Evolutionary conservation across 2,113 vertebrate species (phyloP).

Genomic region (Epinephelus moara): DNA sequence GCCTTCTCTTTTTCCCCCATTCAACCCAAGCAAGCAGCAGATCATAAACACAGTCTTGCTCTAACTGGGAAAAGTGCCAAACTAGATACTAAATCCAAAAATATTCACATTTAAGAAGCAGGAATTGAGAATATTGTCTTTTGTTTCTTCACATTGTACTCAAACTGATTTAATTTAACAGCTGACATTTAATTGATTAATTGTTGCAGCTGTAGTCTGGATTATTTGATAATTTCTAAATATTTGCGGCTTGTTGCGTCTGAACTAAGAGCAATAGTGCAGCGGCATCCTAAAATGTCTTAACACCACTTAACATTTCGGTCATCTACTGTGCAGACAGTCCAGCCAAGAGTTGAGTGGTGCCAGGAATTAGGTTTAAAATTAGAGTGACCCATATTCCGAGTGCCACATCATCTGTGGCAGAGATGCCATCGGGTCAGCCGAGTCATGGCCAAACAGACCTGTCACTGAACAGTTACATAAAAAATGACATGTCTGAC

Average conservation of each 20-base stretch:
- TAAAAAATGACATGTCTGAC: conserved; percentile 33
- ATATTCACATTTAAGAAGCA: no score
- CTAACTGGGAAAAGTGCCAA: neutral
- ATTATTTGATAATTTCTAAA: neutral
- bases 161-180: no score
- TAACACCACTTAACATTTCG: conserved; percentile 64
- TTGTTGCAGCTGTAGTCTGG: no score
- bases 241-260: conserved; percentile 8
- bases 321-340: conserved; percentile 60
- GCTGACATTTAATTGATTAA: no score
- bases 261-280: neutral
- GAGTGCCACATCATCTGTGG: conserved; percentile 66
- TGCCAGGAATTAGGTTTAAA: conserved; percentile 80
- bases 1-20: neutral
- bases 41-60: neutral
- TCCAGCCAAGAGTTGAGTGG: conserved; percentile 58
- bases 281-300: conserved; percentile 46
- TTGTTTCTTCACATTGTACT: no score
- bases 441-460: conserved; percentile 44
- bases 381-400: conserved; percentile 83
- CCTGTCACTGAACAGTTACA: conserved; percentile 42
- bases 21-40: neutral
- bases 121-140: no score
- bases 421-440: conserved; percentile 62
- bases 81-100: neutral